These are phyloP conservation scores for Dicyrtomina minuta DNA, from an alignment of 2,888 invertebrate genomes.

Conservation along the genomic window DNA sequence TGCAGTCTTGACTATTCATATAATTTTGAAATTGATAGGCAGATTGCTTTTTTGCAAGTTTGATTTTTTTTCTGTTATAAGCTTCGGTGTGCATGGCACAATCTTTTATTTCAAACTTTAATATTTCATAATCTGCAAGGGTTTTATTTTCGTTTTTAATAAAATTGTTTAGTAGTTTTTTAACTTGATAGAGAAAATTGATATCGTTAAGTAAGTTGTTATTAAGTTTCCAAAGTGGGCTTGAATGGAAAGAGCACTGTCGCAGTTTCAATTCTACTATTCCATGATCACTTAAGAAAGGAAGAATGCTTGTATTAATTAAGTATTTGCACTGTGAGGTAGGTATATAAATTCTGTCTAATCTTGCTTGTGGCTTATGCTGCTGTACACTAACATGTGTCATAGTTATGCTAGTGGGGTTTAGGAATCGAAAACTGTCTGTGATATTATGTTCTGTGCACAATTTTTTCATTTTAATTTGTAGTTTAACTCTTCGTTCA, in stretches of 20 bases:
- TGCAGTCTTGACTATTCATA: too few relatives aligned
- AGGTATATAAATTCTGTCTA: background rate
- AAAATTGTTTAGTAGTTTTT: background rate
- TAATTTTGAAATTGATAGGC: too few relatives aligned
- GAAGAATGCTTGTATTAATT: background rate
- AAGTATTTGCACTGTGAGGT: background rate
- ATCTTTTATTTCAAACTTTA: too few relatives aligned
- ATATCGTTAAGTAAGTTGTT: background rate
- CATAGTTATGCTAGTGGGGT: background rate
- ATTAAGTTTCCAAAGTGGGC: background rate
- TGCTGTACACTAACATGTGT: background rate
- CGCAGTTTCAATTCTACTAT: background rate
- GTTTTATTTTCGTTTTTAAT: background rate
- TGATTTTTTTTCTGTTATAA: too few relatives aligned
- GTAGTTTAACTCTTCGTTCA: background rate
- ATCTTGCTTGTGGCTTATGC: background rate
- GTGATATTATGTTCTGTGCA: background rate
- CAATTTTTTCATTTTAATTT: background rate
- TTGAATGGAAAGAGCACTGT: background rate
- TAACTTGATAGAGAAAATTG: background rate
- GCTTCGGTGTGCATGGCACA: too few relatives aligned
- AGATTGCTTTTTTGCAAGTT: too few relatives aligned
- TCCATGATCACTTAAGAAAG: background rate
- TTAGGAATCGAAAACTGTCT: background rate
- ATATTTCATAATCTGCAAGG: too few relatives aligned